Evolutionary conservation across 2,888 invertebrate species (phyloP), one percentile per base, ranked within the genome.

Genomic region (Cephus spinipes): DNA sequence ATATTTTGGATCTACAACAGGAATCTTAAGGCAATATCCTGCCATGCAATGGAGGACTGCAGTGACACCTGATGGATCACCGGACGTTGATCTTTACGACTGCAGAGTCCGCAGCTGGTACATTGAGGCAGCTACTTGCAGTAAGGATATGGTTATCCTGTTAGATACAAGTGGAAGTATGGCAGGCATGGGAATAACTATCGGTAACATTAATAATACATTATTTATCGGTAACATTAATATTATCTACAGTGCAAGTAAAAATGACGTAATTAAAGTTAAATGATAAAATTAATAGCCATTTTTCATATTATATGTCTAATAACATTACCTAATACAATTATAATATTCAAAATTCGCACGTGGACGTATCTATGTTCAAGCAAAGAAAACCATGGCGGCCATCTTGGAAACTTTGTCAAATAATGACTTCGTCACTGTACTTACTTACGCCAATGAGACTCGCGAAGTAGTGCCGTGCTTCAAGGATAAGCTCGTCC

Each of bases 101-200:
- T 98, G 98, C 87, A 94, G 99, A 77, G 96, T 97, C 73, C 94
- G 96, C 79, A 97, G 97, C 71, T 99, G 98, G 98, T 99, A 98
- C 91, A 98, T 99, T 83, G 97, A 98, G 92, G 99, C 99, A 0
- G 98, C 99, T 0, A 98, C 99, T 0, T 98, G 98, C 87, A 98
- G 99, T 12, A 99, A 99, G 92, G 99, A 99, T 89, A 96, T 99
- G 85, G 95, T 99, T 36, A 98, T 99, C 79, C 93, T 99, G 77
- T 93, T 99, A 81, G 99, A 99, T 90, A 95, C 96, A 78, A 98
- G 98, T 75, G 99, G 99, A 31, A 99, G 98, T 32, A 99, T 99
- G 99, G 96, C 95, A 40, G 99, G 99, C 4, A 93, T 94, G 87
- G 92, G 94, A 40, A 93, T 93, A 86, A 94, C 94, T 79, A 95